phyloP scores from a whole-genome alignment of 2,113 vertebrate genomes.

The Heterotis niloticus region DNA sequence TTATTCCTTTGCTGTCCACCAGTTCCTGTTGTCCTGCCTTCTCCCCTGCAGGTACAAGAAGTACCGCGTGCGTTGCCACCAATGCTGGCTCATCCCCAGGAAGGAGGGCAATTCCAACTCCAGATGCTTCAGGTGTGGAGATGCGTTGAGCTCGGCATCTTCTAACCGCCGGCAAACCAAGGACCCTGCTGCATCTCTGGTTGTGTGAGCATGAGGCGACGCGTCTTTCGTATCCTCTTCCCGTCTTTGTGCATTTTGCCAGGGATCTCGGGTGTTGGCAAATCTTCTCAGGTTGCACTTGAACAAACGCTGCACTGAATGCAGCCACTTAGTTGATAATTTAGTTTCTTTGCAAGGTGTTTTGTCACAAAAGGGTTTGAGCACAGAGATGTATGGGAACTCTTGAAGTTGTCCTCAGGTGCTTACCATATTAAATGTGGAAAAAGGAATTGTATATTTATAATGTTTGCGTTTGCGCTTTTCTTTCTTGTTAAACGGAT shows the following conservation, averaged over 20 bases:
- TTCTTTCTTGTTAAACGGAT: conserved; percentile 2
- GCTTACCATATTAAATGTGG: background rate
- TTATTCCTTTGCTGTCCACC: too few species aligned
- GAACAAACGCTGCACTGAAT: background rate
- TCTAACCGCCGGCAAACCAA: conserved; percentile 51
- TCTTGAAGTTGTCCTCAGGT: background rate
- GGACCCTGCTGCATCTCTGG: background rate
- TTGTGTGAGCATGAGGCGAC: background rate
- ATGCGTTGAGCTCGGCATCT: conserved; percentile 49
- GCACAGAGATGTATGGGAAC: background rate
- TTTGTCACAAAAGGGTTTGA: background rate
- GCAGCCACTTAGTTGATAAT: too few species aligned
- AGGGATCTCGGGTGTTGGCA: background rate
- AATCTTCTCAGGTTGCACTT: background rate
- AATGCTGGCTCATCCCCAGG: conserved; percentile 82
- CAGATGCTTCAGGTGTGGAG: conserved; percentile 72
- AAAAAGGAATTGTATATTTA: background rate
- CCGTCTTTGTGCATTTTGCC: background rate
- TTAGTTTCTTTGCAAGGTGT: background rate
- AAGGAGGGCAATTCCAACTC: conserved; percentile 73
- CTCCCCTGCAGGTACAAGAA: conserved; percentile 77
- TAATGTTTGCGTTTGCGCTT: background rate
- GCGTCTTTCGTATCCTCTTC: background rate
- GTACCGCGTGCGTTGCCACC: conserved; percentile 74
- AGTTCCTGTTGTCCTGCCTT: background rate